A percentile compares a stretch with the other conserved stretches of the same genome.
phyloP scores from a whole-genome alignment of 2,113 vertebrate genomes.

The Colius striatus region DNA sequence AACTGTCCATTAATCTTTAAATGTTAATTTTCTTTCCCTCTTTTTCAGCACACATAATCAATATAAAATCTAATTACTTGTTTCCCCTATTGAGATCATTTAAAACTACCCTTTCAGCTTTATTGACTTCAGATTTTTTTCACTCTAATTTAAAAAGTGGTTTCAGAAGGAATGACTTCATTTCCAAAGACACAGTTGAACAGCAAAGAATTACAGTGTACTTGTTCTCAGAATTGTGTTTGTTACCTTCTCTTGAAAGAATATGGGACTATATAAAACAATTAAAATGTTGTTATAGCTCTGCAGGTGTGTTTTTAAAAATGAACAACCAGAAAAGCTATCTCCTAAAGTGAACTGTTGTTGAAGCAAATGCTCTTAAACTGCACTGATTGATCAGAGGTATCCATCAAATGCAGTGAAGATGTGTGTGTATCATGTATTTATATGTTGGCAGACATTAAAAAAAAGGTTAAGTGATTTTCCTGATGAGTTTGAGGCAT shows the following conservation, averaged over 20 bases:
- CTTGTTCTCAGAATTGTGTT: not conserved
- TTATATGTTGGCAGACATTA: not conserved
- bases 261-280: not conserved
- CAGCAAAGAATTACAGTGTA: not conserved
- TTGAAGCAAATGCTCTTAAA: not conserved
- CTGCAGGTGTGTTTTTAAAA: not conserved
- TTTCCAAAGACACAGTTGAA: not conserved
- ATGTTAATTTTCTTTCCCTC: slow-evolving; percentile 60
- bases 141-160: slow-evolving; percentile 19
- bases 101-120: slow-evolving; percentile 62
- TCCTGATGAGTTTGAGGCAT: not conserved
- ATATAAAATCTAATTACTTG: slow-evolving; percentile 62
- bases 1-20: slow-evolving; percentile 52
- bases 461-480: not conserved
- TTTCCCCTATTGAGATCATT: slow-evolving; percentile 38
- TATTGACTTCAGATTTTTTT: slow-evolving; percentile 45
- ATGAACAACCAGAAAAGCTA: not conserved
- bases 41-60: slow-evolving; percentile 55
- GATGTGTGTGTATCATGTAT: not conserved
- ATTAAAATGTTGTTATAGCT: not conserved
- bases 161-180: slow-evolving; percentile 17
- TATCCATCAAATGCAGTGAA: not conserved
- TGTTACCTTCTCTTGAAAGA: slow-evolving; percentile 7
- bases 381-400: not conserved
- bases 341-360: not conserved